phyloP scores from a whole-genome alignment of 2,888 invertebrate species.

The Spilosoma lubricipeda region DNA sequence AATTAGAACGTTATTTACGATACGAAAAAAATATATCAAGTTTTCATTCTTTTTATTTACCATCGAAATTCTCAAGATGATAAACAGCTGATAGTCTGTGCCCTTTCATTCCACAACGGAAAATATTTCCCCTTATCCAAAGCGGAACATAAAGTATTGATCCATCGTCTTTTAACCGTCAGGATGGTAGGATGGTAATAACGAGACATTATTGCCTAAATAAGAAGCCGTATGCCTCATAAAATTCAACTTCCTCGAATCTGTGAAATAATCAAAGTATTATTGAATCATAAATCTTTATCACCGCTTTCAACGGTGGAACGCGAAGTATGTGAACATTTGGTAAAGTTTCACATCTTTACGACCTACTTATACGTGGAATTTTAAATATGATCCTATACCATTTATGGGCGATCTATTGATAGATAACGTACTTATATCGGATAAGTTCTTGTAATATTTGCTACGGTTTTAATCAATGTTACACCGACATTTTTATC shows the following conservation, averaged over 20 bases:
- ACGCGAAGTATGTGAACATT: slow-evolving; percentile 76
- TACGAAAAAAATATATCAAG: slow-evolving; percentile 20
- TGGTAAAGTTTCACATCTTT: slow-evolving; percentile 70
- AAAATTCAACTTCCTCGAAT: slow-evolving; percentile 80
- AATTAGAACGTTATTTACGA: not conserved
- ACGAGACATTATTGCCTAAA: slow-evolving; percentile 76
- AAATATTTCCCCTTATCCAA: slow-evolving; percentile 44
- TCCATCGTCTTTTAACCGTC: slow-evolving; percentile 55
- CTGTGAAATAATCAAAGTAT: slow-evolving; percentile 83
- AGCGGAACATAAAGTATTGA: slow-evolving; percentile 59
- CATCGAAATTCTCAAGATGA: slow-evolving; percentile 31
- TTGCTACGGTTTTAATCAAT: not conserved
- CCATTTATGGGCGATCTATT: not conserved
- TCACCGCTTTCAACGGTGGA: slow-evolving; percentile 66
- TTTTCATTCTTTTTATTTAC: slow-evolving; percentile 23
- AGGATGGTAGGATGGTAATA: slow-evolving; percentile 66
- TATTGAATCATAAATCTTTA: slow-evolving; percentile 83
- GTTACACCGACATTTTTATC: not conserved
- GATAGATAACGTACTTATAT: not conserved
- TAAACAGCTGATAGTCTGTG: slow-evolving; percentile 31
- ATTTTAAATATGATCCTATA: slow-evolving; percentile 32
- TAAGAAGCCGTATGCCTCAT: slow-evolving; percentile 76
- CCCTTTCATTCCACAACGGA: slow-evolving; percentile 32
- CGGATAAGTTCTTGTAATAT: not conserved
- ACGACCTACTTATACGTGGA: slow-evolving; percentile 45